Evolutionary conservation across 1,140 invertebrate genomes (phyloP), one percentile per base, ranked within the genome.

Genomic region (Drosophila obscura): DNA sequence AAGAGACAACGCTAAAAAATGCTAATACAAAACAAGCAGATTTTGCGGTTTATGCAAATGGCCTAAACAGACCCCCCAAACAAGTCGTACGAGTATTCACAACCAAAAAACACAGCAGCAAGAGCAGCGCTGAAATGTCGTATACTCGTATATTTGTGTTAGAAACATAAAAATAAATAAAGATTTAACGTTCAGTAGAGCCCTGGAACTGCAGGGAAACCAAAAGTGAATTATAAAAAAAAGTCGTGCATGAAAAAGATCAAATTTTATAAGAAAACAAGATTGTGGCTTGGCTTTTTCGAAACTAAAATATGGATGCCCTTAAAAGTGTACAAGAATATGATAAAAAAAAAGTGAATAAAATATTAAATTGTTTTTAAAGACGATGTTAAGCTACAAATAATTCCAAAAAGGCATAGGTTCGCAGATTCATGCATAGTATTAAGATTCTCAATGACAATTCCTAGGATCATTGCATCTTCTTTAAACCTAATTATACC

Each of bases 1-100:
- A 48, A 24, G 8, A 44, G 19, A 31, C 62, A 61, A 60, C 61
- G 62, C 66, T 61, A 74, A 74, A 62, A 67, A 85, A 85, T 85
- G 83, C 82, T 87, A 85, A 85, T 85, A 75, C 83, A 85, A 69
- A 85, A 79, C 82, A 88, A 85, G 82, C 82, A 85, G 82, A 85
- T 85, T 87, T 88, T 85, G 83, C 83, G 82, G 82, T 88, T 85
- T 85, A 85, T 85, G 82, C 82, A 85, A 85, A 85, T 85, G 57
- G 35, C 43, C 55, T 57, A 60, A 56, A 62, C 73, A 77, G 65
- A 77, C 41, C 59, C 49, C 52, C 60, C 80, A 44, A 73, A 79
- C 52, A 74, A 87, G 76, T 67, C 73, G 68, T 76, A 39, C 26
- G 26, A 28, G 26, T 19, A 19, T 35, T 11, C 31, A 35, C 31